Conservation (phyloP, 1,140 invertebrate genomes). For the Drosophila tristis region DNA sequence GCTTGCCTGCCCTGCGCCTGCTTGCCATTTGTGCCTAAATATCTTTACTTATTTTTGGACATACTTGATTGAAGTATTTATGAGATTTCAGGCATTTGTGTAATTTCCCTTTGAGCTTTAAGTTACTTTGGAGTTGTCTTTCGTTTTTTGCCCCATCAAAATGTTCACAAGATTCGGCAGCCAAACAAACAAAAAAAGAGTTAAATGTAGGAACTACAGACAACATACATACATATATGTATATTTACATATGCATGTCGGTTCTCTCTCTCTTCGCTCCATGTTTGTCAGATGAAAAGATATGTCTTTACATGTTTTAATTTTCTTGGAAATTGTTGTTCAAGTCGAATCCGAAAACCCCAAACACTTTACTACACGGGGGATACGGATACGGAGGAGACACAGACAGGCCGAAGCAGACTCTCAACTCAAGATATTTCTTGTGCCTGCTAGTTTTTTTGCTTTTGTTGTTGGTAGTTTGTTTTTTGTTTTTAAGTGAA, state of each 20-base stretch:
- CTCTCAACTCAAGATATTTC: constrained; percentile 16
- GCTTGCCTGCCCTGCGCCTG: neutral
- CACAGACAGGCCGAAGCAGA: constrained; percentile 30
- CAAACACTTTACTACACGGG: constrained; percentile 24
- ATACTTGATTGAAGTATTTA: constrained; percentile 83
- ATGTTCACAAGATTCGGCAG: constrained; percentile 32
- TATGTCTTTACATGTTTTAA: constrained; percentile 83
- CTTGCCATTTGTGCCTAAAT: constrained; percentile 63
- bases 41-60: constrained; percentile 82
- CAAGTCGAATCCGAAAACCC: constrained; percentile 52
- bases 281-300: constrained; percentile 82
- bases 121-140: constrained; percentile 35
- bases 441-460: constrained; percentile 12
- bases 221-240: constrained; percentile 50
- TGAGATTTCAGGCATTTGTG: constrained; percentile 80
- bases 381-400: neutral
- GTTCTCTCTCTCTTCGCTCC: constrained; percentile 28
- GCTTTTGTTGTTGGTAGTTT: constrained; percentile 22
- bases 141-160: constrained; percentile 28
- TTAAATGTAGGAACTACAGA: constrained; percentile 40
- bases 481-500: constrained; percentile 78
- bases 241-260: constrained; percentile 59
- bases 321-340: constrained; percentile 82
- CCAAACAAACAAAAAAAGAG: constrained; percentile 27
- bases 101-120: constrained; percentile 78